phyloP scores from a whole-genome alignment of 2,888 invertebrate species.

The Lordiphosa andalusiaca region DNA sequence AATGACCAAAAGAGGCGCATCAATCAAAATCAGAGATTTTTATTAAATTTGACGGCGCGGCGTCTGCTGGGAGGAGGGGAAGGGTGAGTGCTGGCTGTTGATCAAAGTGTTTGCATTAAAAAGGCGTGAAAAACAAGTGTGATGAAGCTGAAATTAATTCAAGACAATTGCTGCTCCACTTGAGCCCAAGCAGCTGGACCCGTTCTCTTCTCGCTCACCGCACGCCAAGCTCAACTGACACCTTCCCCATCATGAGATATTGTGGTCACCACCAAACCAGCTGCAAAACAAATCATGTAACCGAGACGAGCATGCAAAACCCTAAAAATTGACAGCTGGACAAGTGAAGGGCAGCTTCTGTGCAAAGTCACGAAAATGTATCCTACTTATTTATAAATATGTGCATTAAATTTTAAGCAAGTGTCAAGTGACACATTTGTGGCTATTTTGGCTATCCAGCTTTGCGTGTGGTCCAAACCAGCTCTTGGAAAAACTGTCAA shows the following conservation, averaged over 20 bases:
- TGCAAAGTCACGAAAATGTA: conserved; percentile 39
- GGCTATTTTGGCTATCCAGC: conserved; percentile 38
- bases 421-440: conserved; percentile 67
- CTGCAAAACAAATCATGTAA: conserved; percentile 1
- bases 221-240: conserved; percentile 2
- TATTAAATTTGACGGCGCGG: conserved; percentile 79
- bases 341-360: conserved; percentile 6
- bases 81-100: conserved; percentile 38
- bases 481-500: conserved; percentile 53
- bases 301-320: conserved; percentile 24
- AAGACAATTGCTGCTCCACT: conserved; percentile 76
- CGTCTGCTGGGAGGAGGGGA: conserved; percentile 67
- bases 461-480: conserved; percentile 53
- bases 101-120: conserved; percentile 63
- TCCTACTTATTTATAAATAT: conserved; percentile 12
- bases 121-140: conserved; percentile 43
- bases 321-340: conserved; percentile 62
- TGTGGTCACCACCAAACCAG: conserved; percentile 24
- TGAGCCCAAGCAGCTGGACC: conserved; percentile 36
- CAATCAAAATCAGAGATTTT: conserved; percentile 79
- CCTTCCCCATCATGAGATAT: conserved; percentile 53
- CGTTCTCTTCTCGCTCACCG: conserved; percentile 25
- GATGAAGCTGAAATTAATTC: conserved; percentile 64
- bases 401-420: conserved; percentile 40
- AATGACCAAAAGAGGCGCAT: conserved; percentile 65